Evolutionary conservation across 2,888 invertebrate species (phyloP).

Genomic region (Ormyrus nitidulus): DNA sequence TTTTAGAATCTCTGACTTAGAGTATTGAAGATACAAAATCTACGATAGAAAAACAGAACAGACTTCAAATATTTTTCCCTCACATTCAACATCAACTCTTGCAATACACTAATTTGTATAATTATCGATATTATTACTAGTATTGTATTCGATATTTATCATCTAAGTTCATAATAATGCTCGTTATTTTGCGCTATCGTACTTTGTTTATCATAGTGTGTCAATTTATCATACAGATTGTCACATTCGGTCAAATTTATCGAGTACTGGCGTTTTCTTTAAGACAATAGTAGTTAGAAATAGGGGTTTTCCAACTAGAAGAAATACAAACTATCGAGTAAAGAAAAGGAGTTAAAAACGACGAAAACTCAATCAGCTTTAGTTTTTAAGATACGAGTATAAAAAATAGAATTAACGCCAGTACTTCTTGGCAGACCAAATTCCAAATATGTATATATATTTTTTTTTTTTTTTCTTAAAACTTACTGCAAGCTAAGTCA

Average conservation of each 20-base stretch:
- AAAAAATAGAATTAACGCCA: conserved; percentile 51
- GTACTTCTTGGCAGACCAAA: conserved; percentile 54
- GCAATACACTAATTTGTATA: conserved; percentile 62
- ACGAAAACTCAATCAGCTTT: not conserved
- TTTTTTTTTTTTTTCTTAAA: conserved; percentile 22
- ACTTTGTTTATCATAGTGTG: conserved; percentile 61
- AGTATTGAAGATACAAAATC: conserved; percentile 75
- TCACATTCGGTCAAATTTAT: conserved; percentile 68
- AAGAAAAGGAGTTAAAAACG: no score
- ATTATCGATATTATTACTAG: conserved; percentile 43
- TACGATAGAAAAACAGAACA: conserved; percentile 75
- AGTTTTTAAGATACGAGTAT: conserved; percentile 11
- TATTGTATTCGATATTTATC: conserved; percentile 55
- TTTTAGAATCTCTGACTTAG: conserved; percentile 70
- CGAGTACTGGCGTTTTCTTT: conserved; percentile 56
- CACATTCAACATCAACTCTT: conserved; percentile 71
- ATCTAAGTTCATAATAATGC: conserved; percentile 50
- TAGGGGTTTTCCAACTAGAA: no score
- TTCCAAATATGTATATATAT: conserved; percentile 53
- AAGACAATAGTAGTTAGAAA: conserved; percentile 1
- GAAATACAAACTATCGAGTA: no score
- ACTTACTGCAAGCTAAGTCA: conserved; percentile 30
- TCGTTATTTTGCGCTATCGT: conserved; percentile 42
- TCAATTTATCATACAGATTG: conserved; percentile 71
- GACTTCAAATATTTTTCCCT: conserved; percentile 68